A percentile compares a stretch with the other conserved stretches of the same genome.
Evolutionary conservation across 1,140 invertebrate genomes (phyloP).

Genomic region (Ruditapes philippinarum): DNA sequence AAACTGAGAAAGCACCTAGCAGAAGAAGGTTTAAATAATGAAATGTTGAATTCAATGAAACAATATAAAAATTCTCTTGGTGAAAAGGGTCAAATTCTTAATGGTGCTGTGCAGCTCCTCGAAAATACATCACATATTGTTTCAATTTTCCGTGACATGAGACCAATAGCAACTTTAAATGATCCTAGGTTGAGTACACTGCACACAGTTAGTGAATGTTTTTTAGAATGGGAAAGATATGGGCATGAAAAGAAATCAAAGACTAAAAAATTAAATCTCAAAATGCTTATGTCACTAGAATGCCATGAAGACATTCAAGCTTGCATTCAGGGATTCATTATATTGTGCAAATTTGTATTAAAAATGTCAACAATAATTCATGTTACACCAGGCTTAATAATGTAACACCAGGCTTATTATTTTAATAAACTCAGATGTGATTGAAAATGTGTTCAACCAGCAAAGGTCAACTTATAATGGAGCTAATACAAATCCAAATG

Average conservation of each 20-base stretch:
- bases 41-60: slow-evolving; percentile 59
- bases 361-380: background rate
- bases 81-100: slow-evolving; percentile 1
- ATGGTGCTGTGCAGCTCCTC: slow-evolving; percentile 51
- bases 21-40: slow-evolving; percentile 54
- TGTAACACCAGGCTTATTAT: too few relatives aligned
- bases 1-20: slow-evolving; percentile 68
- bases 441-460: too few relatives aligned
- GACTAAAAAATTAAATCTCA: slow-evolving; percentile 2
- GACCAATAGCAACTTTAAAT: slow-evolving; percentile 23
- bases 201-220: slow-evolving; percentile 8
- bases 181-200: slow-evolving; percentile 26
- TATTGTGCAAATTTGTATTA: background rate
- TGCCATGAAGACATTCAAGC: slow-evolving; percentile 58
- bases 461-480: too few relatives aligned
- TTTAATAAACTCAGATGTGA: slow-evolving; percentile 64
- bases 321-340: slow-evolving; percentile 41
- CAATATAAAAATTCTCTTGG: slow-evolving; percentile 38
- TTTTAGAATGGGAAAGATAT: background rate
- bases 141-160: slow-evolving; percentile 50
- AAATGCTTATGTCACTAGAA: slow-evolving; percentile 44
- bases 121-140: slow-evolving; percentile 20
- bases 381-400: slow-evolving; percentile 59
- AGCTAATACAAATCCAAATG: too few relatives aligned
- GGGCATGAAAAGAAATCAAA: background rate